Conservation (phyloP, 1,140 invertebrate genomes). For the Campoletis sonorensis region DNA sequence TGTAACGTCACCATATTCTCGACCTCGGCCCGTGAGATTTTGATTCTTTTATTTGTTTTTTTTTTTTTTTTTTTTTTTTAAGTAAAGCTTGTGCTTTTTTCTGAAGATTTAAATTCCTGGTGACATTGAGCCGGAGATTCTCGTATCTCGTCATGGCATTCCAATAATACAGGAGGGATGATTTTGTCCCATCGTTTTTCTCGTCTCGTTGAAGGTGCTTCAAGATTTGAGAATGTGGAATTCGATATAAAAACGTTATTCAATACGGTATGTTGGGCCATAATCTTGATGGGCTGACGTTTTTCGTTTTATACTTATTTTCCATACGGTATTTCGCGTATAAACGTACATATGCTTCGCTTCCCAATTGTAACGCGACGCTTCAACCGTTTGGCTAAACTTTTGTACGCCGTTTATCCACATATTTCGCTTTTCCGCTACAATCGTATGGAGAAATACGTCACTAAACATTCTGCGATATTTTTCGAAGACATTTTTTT, state of each 20-base stretch:
- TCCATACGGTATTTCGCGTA: background rate
- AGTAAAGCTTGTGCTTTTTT: conserved; percentile 15
- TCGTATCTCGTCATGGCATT: conserved; percentile 33
- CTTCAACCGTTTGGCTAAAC: conserved; percentile 17
- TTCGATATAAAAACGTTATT: conserved; percentile 70
- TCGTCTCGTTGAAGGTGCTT: background rate
- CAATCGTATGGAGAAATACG: background rate
- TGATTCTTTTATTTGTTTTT: background rate
- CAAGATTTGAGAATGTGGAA: conserved; percentile 60
- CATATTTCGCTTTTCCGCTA: background rate
- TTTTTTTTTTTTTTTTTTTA: background rate
- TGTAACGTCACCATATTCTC: no score
- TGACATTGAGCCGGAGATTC: conserved; percentile 40
- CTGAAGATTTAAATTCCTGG: conserved; percentile 27
- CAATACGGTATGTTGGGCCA: conserved; percentile 60
- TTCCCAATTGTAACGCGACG: background rate
- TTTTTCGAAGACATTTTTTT: conserved; percentile 31
- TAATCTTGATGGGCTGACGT: background rate
- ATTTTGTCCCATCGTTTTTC: conserved; percentile 14
- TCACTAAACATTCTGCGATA: conserved; percentile 21
- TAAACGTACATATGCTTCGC: background rate
- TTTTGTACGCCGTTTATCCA: background rate
- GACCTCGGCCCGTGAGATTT: background rate
- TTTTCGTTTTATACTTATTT: conserved; percentile 30
- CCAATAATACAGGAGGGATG: conserved; percentile 41